Evolutionary conservation across 1,140 invertebrate species (phyloP), one percentile per base, ranked within the genome.

Genomic region (Campoletis sonorensis): DNA sequence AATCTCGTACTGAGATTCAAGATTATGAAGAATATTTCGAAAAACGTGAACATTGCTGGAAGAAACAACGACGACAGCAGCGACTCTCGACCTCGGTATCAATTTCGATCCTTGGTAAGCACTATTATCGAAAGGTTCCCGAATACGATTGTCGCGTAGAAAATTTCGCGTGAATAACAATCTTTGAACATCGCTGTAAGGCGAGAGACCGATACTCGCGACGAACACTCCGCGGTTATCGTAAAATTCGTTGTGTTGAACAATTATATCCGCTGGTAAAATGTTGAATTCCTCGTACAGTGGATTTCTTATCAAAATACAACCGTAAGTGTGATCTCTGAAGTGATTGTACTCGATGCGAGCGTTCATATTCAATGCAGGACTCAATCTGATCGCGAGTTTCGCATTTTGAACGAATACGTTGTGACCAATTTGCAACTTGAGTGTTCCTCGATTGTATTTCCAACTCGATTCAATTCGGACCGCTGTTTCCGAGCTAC

Each of bases 11-110:
- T 94, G 94, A 18, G 97, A 98, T 72, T 96, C 95, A 0, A 95
- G 95, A 93, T 99, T 99, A 79, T 97, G 94, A 64, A 99, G 94
- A 81, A 98, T 97, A 90, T 99, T 99, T 81, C 98, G 93, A 85
- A 94, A 97, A 4, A 99, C 94, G 64, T 96, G 93, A 0, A 99
- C 95, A 89, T 99, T 99, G 80, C 96, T 97, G 0, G 97, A 98
- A 0, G 97, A 95, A 49, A 98, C 94, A 0, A 99, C 96, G 16
- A 99, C 93, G 7, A 97, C 95, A 7, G 98, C 98, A 18, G 97
- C 96, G 0, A 98, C 98, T 84, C 96, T 93, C 80, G 96, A 98
- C 84, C 97, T 93, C 3, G 97, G 97, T 87, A 96, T 96, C 13
- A 99, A 91, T 80, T 93, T 95, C 11, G 93, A 93, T 79, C 93